Conservation (phyloP, 2,113 vertebrate species). For the Platysternon megacephalum region DNA sequence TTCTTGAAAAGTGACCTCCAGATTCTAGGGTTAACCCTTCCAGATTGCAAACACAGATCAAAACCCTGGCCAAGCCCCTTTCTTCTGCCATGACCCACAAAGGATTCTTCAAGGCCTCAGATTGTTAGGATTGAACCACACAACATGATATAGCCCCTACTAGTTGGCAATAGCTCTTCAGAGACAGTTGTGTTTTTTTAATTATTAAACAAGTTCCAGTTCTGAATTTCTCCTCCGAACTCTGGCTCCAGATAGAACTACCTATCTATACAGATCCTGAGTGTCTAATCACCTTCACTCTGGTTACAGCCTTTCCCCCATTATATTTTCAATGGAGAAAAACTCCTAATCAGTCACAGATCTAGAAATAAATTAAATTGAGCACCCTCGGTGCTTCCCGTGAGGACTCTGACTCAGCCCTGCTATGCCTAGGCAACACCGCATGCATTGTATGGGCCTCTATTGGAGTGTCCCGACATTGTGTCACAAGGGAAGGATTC, state of each 20-base stretch:
- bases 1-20: background rate
- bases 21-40: no score
- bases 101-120: background rate
- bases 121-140: background rate
- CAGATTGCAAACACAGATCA: no score
- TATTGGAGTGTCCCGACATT: rapidly evolving
- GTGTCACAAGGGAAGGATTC: rapidly evolving
- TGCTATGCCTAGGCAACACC: background rate
- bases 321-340: background rate
- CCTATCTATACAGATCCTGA: no score
- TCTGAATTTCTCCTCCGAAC: background rate
- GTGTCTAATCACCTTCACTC: background rate
- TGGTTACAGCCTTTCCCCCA: background rate
- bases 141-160: background rate
- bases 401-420: background rate
- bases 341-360: background rate
- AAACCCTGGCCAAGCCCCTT: background rate
- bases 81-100: background rate
- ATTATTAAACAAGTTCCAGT: background rate
- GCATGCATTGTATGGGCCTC: rapidly evolving
- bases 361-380: rapidly evolving
- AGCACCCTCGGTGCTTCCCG: background rate
- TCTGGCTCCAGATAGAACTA: background rate
- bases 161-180: background rate
- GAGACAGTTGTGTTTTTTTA: no score